Evolutionary conservation across 2,797 vertebrate species (phyloP).

Genomic region (Euphonia xanthogaster): DNA sequence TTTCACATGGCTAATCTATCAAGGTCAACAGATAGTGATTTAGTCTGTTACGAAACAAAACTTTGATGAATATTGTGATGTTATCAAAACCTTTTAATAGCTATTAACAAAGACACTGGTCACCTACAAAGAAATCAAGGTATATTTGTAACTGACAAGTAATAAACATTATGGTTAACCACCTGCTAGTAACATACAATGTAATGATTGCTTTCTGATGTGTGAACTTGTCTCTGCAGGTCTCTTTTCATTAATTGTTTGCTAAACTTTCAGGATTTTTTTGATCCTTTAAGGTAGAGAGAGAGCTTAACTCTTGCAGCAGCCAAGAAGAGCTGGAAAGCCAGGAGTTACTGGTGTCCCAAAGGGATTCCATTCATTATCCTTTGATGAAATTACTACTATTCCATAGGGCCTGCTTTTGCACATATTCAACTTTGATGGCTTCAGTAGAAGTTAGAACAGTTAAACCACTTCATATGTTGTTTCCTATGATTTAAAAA

Average conservation of each 20-base stretch:
- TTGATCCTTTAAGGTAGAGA: background rate
- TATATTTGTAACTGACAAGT: background rate
- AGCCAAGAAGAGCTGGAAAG: background rate
- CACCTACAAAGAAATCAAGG: background rate
- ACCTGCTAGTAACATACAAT: conserved; percentile 2
- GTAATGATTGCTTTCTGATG: background rate
- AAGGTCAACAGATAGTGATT: background rate
- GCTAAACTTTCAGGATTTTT: background rate
- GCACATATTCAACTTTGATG: background rate
- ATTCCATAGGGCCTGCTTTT: background rate
- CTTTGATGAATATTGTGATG: background rate
- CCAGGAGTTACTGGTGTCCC: background rate
- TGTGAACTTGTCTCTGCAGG: background rate
- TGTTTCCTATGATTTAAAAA: background rate
- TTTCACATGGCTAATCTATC: background rate
- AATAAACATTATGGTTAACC: background rate
- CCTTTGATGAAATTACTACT: background rate
- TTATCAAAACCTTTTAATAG: background rate
- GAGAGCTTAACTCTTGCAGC: background rate
- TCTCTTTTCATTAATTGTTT: conserved; percentile 13
- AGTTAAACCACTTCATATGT: background rate
- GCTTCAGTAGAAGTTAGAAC: background rate
- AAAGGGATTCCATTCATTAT: background rate
- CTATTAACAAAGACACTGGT: background rate
- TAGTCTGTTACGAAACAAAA: background rate